Base-by-base conservation (phyloP, 2,113 vertebrate genomes). In the Suncus etruscus region DNA sequence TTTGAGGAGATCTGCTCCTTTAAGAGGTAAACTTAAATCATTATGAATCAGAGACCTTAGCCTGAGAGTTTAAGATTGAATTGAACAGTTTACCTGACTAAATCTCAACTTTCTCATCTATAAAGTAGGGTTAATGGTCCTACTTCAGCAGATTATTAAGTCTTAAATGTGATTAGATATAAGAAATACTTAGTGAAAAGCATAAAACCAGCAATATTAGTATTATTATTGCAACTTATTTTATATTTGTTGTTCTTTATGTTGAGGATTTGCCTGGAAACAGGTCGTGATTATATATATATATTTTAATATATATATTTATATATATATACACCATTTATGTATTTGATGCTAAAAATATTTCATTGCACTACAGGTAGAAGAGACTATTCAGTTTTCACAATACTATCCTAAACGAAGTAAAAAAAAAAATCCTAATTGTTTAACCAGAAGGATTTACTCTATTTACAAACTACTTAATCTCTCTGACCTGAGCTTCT, bases 401-500 rank as follows among this genome's bases (percentile, higher is more conserved):
- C 14, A 15, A 75, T 31, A 84, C 48, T 68, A 27, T 8, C 2
- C 24, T 45, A 80, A 65, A 87, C 10, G 48, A 86, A 48, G 25
- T 27, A 39, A 32, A 20, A 81, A 8, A 58, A 90, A 20, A 87
- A 87, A 90, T 54, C 3, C 86, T 83, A 25, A 39, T 27, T 66
- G 31, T 65, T 92, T 65, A 85, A 48, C 14, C 11, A 69, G 32
- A 31, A 80, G 63, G 68, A 15, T 83, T 90, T 22, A 47, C 3
- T 31, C 25, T 25, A 6, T 80, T 83, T 65, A 83, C 66, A 80
- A 87, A 89, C 70, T 39, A 39, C 15, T 75, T 89, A 65, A 39
- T 73, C 47, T 89, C 68, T 74, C 50, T 58, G 47, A 86, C 8
- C 51, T 92, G 54, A 16, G 29, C 86, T 83, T 95, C 8, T 31